A percentile compares a stretch with the other conserved stretches of the same genome.
Evolutionary conservation across 2,113 vertebrate genomes (phyloP).

Genomic region (Corvus hawaiiensis): DNA sequence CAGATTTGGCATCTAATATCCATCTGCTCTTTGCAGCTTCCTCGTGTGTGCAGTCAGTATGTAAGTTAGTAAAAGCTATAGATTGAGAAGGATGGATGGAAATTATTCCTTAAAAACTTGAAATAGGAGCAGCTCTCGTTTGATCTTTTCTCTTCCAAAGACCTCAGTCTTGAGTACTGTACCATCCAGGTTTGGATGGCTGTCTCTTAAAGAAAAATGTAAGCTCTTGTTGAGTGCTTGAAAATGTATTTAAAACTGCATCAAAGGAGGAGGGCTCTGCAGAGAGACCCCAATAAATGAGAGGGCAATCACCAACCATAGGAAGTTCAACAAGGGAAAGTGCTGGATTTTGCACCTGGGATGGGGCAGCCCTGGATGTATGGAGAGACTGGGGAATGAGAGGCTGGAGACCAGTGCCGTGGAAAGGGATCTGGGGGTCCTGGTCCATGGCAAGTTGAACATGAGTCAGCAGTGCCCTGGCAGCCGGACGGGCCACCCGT

Average conservation of each 20-base stretch:
- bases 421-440: not conserved
- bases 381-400: not conserved
- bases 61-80: not conserved
- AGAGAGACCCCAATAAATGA: not conserved
- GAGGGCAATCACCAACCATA: not conserved
- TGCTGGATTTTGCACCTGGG: not conserved
- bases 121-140: not conserved
- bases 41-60: not conserved
- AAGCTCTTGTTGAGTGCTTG: not conserved
- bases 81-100: not conserved
- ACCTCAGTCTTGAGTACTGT: not conserved
- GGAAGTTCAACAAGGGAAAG: not conserved
- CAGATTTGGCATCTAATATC: not conserved
- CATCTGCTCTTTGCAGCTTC: not conserved
- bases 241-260: not conserved
- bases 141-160: not conserved
- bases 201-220: not conserved
- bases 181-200: not conserved
- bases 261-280: not conserved
- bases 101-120: not conserved
- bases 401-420: fast-evolving
- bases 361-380: not conserved
- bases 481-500: fast-evolving
- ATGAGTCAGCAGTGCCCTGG: not conserved
- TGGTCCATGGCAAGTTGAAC: fast-evolving